These are phyloP conservation scores for Mirounga angustirostris DNA, from an alignment of 2,113 vertebrate genomes.

Conservation along the genomic window DNA sequence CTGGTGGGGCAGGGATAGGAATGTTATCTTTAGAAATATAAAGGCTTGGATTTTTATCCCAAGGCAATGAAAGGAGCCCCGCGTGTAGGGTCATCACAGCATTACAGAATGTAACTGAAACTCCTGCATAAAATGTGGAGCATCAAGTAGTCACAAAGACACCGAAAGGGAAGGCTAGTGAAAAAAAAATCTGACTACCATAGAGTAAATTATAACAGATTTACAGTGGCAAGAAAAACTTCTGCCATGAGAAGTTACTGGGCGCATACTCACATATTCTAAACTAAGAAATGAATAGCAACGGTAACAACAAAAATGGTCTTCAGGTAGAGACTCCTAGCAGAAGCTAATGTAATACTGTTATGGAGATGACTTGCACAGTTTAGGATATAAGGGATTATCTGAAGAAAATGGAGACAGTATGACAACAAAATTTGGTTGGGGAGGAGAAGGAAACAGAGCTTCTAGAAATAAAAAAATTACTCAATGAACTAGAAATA, in stretches of 20 bases:
- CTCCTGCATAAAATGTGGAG: not conserved
- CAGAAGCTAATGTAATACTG: not conserved
- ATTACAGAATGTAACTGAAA: not conserved
- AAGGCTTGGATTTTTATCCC: not conserved
- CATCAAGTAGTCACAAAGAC: not conserved
- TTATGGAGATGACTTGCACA: not conserved
- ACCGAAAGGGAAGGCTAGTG: not conserved
- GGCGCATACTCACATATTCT: too few species aligned
- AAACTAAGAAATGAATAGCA: not conserved
- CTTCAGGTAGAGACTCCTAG: not conserved
- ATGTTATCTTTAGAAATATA: not conserved
- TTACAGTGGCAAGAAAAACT: not conserved
- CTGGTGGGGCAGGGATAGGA: not conserved
- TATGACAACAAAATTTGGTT: not conserved
- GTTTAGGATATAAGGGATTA: not conserved
- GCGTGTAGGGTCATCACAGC: rapidly evolving
- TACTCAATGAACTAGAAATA: not conserved
- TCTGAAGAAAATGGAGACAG: not conserved
- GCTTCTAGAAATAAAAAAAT: not conserved
- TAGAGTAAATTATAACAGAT: not conserved
- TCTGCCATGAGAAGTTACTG: not conserved
- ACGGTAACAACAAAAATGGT: not conserved
- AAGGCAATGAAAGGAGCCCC: not conserved
- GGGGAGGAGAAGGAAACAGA: not conserved
- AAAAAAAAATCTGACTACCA: not conserved